Evolutionary conservation across 2,113 vertebrate species (phyloP).

Genomic region (Petroica traversi): DNA sequence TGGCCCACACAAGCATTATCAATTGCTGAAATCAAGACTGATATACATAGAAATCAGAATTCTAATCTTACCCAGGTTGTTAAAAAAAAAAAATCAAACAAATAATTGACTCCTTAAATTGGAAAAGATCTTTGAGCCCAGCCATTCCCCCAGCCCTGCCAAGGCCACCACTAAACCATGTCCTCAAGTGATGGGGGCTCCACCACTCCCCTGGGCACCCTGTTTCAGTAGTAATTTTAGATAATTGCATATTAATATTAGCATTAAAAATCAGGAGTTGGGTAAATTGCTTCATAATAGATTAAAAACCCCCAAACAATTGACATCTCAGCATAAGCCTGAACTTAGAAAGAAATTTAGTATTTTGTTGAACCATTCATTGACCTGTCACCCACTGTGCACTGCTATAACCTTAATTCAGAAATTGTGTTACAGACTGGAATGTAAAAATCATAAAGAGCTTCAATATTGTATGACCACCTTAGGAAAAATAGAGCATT

Average conservation of each 20-base stretch:
- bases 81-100: neutral
- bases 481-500: neutral
- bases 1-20: neutral
- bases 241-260: neutral
- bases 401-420: neutral
- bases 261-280: neutral
- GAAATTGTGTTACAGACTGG: neutral
- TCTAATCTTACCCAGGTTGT: neutral
- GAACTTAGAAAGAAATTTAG: neutral
- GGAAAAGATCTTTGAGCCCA: neutral
- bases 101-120: neutral
- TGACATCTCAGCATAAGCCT: neutral
- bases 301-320: neutral
- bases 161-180: neutral
- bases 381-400: neutral
- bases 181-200: neutral
- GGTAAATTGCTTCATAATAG: neutral
- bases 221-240: neutral
- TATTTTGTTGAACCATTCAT: neutral
- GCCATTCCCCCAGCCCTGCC: neutral
- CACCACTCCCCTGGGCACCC: neutral
- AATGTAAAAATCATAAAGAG: neutral
- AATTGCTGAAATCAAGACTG: neutral
- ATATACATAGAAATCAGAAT: neutral
- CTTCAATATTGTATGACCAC: neutral